Evolutionary conservation across 2,888 invertebrate genomes (phyloP).

Genomic region (Tenthredo mesomela): DNA sequence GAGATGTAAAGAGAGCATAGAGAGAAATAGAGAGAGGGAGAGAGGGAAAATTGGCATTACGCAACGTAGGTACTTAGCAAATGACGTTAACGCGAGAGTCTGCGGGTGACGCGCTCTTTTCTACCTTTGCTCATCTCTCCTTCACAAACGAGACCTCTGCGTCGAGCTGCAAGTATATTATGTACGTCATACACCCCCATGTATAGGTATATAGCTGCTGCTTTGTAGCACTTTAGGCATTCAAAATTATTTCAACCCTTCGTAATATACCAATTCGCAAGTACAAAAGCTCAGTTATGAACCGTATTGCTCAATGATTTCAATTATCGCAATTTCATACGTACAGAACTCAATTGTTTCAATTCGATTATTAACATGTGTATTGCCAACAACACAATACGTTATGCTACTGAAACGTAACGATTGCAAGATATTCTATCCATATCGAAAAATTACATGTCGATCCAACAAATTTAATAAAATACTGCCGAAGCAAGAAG

Average conservation of each 20-base stretch:
- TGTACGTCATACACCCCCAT: neutral
- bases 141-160: constrained; percentile 4
- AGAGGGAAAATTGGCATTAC: constrained; percentile 25
- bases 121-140: neutral
- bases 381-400: neutral
- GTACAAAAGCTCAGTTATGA: neutral
- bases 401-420: neutral
- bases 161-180: neutral
- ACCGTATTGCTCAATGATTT: neutral
- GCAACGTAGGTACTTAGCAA: constrained; percentile 43
- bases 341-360: neutral
- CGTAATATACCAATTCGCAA: neutral
- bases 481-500: too few relatives aligned
- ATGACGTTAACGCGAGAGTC: constrained; percentile 38
- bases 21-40: neutral
- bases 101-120: constrained; percentile 38
- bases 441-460: neutral
- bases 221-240: neutral
- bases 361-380: neutral
- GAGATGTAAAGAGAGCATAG: constrained; percentile 5
- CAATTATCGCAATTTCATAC: neutral
- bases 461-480: too few relatives aligned
- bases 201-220: neutral
- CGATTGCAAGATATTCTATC: neutral
- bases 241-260: neutral